Percentiles rank a stretch among this genome's conserved stretches.
phyloP scores from a whole-genome alignment of 2,797 vertebrate species.

The Epinephelus awoara region DNA sequence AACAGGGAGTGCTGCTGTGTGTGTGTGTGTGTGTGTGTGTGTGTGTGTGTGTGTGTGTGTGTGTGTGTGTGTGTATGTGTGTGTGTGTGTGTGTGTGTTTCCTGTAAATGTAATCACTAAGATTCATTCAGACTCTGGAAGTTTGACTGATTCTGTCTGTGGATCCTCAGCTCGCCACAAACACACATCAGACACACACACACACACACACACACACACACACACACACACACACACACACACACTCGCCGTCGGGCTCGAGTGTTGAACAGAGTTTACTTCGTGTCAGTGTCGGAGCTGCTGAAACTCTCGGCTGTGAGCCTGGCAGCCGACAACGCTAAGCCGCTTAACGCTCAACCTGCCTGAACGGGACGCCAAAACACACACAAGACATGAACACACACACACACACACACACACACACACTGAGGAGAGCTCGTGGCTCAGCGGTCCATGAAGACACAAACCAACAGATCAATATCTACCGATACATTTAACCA shows the following conservation, averaged over 20 bases:
- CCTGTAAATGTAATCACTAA: constrained; percentile 24
- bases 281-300: constrained; percentile 28
- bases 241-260: background rate
- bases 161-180: background rate
- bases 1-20: constrained; percentile 7
- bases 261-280: constrained; percentile 29
- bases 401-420: constrained; percentile 3
- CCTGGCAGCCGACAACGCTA: background rate
- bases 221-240: constrained; percentile 12
- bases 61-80: constrained; percentile 9
- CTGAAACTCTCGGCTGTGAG: constrained; percentile 18
- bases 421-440: background rate
- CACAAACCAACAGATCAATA: no score
- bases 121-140: constrained; percentile 24
- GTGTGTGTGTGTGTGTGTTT: constrained; percentile 21
- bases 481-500: no score
- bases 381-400: constrained; percentile 3
- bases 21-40: constrained; percentile 35
- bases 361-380: background rate
- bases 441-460: no score
- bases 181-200: background rate
- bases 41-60: constrained; percentile 16
- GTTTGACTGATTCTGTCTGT: constrained; percentile 13
- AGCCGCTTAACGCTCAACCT: constrained; percentile 52
- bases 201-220: background rate